These are phyloP conservation scores for Lytechinus variegatus DNA, from an alignment of 35 echinoderm and acorn worm genomes.

Conservation along the genomic window DNA sequence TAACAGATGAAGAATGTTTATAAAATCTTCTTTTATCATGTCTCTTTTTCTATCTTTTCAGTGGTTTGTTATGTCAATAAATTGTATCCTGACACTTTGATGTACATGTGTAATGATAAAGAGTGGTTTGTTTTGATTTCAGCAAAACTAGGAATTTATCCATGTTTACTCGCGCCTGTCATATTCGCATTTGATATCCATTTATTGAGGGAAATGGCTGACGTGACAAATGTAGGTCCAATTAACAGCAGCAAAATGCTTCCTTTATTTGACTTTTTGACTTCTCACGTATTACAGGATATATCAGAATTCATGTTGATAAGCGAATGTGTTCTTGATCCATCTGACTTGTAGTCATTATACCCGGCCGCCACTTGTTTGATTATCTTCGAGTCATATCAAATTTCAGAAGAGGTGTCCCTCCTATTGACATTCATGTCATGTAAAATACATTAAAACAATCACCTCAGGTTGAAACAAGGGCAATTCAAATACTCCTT, in stretches of 20 bases:
- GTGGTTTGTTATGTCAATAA: constrained; percentile 13
- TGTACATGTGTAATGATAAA: background rate
- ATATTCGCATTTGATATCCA: background rate
- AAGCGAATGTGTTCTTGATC: background rate
- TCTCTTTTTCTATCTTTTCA: background rate
- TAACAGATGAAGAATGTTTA: constrained; percentile 10
- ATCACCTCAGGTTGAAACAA: background rate
- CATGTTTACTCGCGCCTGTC: background rate
- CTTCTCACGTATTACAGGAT: background rate
- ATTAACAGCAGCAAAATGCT: background rate
- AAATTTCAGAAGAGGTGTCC: background rate
- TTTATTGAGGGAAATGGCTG: background rate
- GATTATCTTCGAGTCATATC: background rate
- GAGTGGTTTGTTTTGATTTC: background rate
- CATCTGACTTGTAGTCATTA: background rate
- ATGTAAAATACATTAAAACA: background rate
- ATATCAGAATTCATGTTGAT: background rate
- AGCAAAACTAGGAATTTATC: background rate
- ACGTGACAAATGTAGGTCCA: background rate
- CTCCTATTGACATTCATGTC: background rate
- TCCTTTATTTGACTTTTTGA: background rate
- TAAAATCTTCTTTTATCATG: background rate
- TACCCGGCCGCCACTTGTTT: background rate
- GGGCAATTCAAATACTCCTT: background rate
- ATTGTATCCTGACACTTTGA: constrained; percentile 11